Base-by-base conservation (phyloP, 1,140 invertebrate species). In the Archivesica marissinica region DNA sequence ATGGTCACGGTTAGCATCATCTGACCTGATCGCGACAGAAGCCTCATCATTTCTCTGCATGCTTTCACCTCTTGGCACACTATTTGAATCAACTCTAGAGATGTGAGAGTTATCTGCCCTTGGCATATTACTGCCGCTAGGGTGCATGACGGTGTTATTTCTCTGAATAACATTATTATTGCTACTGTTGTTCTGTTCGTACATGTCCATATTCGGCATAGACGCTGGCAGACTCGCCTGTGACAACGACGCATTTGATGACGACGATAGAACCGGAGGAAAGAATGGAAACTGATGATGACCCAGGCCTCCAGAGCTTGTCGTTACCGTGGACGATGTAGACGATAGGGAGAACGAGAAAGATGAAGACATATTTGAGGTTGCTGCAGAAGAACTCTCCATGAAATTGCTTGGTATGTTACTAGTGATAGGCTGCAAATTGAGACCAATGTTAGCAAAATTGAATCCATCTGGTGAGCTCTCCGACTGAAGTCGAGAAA, bases 381-480 rank as follows among this genome's bases (percentile, higher is more conserved):
- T 86, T 15, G 66, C 85, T 15, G 76, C 85, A 13, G 76, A 47
- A 35, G 86, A 88, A 54, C 79, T 85, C 13, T 68, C 86, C 41
- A 88, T 87, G 6, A 88, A 87, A n/a, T 85, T 88, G 59, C 72
- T 87, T 7, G 81, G 83, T 33, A 87, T 75, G 28, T 87, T 54
- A 64, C 86, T 87, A 20, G 89, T 87, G 25, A 85, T 85, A 33
- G 91, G 88, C 13, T 90, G 87, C 28, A 92, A 77, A 86, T 90
- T 93, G 9, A 90, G 79, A 59, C 90, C 89, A 74, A 92, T 91
- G 77, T 88, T 92, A 23, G 90, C 86, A 79, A 91, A 92, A 78
- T 91, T 91, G 68, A 91, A 90, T n/a, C 88, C 89, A 33, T 92
- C 91, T 13, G 84, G 85, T n/a, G 87, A 83, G 25, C 85, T 80